Conservation (phyloP, 2,888 invertebrate species). For the Dendrolimus pini region DNA sequence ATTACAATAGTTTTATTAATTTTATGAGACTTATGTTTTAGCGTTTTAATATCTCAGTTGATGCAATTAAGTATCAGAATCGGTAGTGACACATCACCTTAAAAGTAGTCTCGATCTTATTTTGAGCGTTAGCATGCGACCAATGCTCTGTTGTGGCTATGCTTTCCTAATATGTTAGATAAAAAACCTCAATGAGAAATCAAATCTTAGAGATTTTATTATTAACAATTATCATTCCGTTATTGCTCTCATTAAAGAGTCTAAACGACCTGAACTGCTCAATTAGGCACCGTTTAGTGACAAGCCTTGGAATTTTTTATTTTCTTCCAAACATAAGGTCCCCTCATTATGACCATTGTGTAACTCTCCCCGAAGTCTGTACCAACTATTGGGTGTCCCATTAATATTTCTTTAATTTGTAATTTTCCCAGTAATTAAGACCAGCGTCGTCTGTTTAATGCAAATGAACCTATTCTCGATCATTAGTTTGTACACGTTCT, state of each 20-base stretch:
- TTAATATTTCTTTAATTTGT: slow-evolving; percentile 68
- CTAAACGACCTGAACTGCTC: background rate
- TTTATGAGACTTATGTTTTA: no score
- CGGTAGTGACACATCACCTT: no score
- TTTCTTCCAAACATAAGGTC: background rate
- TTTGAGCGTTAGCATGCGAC: background rate
- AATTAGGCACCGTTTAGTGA: background rate
- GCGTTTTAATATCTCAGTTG: no score
- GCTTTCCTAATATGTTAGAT: background rate
- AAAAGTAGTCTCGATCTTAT: no score
- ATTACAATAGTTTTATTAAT: no score
- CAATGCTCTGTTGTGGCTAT: background rate
- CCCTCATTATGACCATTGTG: slow-evolving; percentile 16
- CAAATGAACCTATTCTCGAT: slow-evolving; percentile 71
- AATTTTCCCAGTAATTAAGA: slow-evolving; percentile 73
- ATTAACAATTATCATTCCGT: background rate
- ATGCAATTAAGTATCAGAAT: no score
- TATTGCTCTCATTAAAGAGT: background rate
- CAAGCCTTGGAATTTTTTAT: background rate
- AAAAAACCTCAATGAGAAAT: background rate
- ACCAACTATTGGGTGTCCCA: slow-evolving; percentile 27
- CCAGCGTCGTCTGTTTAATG: slow-evolving; percentile 64
- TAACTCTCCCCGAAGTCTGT: slow-evolving; percentile 21
- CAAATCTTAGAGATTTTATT: background rate
- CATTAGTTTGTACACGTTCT: slow-evolving; percentile 69